A percentile compares a stretch with the other conserved stretches of the same genome.
These are phyloP conservation scores for Phoeniculus purpureus DNA, from an alignment of 2,797 vertebrate genomes.

Conservation along the genomic window DNA sequence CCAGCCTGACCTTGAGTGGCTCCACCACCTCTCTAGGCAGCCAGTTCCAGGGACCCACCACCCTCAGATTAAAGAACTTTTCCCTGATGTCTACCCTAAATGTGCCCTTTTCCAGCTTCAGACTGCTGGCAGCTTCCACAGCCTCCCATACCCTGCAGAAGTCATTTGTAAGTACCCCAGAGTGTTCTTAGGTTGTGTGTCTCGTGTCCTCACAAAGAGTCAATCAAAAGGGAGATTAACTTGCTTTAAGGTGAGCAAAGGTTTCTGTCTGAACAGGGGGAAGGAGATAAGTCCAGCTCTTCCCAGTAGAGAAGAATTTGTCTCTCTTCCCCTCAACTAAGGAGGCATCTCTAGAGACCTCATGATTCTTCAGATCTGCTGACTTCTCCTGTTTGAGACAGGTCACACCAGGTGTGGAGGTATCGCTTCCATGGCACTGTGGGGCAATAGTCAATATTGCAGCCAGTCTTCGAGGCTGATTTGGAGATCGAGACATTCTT, in stretches of 20 bases:
- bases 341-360: background rate
- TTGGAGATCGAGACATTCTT: slow-evolving; percentile 5
- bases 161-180: background rate
- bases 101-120: no score
- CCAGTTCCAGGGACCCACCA: no score
- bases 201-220: background rate
- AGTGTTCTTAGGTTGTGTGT: background rate
- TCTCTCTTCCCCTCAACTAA: background rate
- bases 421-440: background rate
- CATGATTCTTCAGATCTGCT: background rate
- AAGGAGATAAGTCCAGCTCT: background rate
- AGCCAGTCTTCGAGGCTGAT: slow-evolving; percentile 9
- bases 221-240: background rate
- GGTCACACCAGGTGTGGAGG: background rate
- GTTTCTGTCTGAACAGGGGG: background rate
- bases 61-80: no score
- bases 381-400: background rate
- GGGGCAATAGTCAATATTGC: background rate
- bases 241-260: background rate
- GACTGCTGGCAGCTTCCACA: background rate
- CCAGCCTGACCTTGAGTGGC: no score
- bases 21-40: no score
- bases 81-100: no score
- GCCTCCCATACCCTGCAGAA: rapidly evolving
- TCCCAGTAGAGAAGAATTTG: background rate